Conservation (phyloP, 2,113 vertebrate species). For the Sinosuthora webbiana region DNA sequence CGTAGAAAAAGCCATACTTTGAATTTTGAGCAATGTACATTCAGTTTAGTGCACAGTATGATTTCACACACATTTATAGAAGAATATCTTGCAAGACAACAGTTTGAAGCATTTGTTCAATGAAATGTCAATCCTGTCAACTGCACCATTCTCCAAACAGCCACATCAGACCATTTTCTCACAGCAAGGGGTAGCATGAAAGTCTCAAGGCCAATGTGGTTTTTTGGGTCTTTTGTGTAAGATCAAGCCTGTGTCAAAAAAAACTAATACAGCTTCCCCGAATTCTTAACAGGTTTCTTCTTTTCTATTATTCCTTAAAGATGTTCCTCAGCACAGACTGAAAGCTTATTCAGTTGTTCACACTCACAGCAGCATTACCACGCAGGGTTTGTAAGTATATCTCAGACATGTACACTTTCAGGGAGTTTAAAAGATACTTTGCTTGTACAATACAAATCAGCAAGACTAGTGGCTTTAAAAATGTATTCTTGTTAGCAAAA, state of each 20-base stretch:
- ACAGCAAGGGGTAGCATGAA: background rate
- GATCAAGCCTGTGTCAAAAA: background rate
- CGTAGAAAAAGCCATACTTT: fast-evolving
- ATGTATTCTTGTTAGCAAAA: background rate
- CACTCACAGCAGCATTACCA: background rate
- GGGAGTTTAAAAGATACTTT: background rate
- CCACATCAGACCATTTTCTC: background rate
- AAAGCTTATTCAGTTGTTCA: background rate
- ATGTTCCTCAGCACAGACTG: background rate
- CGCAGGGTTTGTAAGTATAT: fast-evolving
- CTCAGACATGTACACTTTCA: background rate
- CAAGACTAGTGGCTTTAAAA: background rate
- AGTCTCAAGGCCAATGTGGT: background rate
- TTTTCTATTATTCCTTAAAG: background rate
- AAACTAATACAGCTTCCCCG: background rate
- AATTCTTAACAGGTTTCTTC: background rate
- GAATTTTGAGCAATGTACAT: background rate
- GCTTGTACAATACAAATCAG: background rate
- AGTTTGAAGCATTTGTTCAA: background rate
- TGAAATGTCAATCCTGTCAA: background rate
- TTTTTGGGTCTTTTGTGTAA: background rate
- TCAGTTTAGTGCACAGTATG: background rate
- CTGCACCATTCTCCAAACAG: background rate
- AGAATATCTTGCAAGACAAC: background rate
- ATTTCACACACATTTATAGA: background rate